phyloP scores from a whole-genome alignment of 2,113 vertebrate genomes.

The Oreochromis niloticus region DNA sequence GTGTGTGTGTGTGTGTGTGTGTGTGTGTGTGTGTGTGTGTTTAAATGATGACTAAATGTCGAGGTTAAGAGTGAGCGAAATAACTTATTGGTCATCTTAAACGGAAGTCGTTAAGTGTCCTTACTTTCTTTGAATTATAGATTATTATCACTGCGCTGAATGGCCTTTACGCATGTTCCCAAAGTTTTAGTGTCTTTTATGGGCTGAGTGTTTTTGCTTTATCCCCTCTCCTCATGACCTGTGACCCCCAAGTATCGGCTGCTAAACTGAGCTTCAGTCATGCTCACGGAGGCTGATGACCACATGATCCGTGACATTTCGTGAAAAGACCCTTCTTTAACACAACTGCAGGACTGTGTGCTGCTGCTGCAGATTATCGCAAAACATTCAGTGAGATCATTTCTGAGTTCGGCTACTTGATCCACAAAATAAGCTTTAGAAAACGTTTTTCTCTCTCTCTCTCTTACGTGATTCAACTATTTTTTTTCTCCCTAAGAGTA shows the following conservation, averaged over 20 bases:
- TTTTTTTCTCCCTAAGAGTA: neutral
- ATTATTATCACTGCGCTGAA: constrained; percentile 1
- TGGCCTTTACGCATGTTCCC: constrained; percentile 9
- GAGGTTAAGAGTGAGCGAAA: neutral
- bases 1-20: neutral
- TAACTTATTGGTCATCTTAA: neutral
- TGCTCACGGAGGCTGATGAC: constrained; percentile 56
- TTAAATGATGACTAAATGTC: neutral
- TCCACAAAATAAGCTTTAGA: neutral
- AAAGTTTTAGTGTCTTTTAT: constrained; percentile 38
- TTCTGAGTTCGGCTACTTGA: neutral
- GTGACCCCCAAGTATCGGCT: constrained; percentile 61
- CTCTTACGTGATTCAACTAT: neutral
- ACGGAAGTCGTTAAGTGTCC: neutral
- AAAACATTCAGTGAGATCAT: neutral
- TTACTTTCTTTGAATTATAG: neutral
- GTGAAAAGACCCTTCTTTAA: constrained; percentile 17
- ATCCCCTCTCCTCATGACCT: constrained; percentile 56
- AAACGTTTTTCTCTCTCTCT: neutral
- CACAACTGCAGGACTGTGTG: neutral
- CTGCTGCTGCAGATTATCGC: neutral
- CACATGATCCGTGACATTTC: constrained; percentile 53
- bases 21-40: neutral
- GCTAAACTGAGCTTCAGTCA: constrained; percentile 59
- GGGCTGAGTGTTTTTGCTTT: constrained; percentile 44